Percentiles rank a stretch among this genome's conserved stretches.
phyloP scores from a whole-genome alignment of 2,888 invertebrate genomes.

The Lamproptera curius region DNA sequence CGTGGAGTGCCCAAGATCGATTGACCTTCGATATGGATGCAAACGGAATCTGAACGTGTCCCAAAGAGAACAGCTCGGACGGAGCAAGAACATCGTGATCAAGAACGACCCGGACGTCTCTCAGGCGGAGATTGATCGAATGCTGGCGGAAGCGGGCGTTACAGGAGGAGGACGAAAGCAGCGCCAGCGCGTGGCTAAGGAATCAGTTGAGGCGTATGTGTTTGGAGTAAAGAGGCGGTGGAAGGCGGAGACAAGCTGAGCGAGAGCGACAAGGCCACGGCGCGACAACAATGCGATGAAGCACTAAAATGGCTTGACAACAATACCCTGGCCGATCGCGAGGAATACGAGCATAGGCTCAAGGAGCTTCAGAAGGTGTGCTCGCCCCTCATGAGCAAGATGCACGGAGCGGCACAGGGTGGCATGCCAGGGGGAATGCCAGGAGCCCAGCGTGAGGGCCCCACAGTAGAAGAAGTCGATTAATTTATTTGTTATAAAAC shows the following conservation, averaged over 20 bases:
- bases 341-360: constrained; percentile 79
- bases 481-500: not conserved
- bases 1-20: constrained; percentile 83
- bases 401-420: constrained; percentile 11
- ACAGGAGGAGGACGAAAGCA: constrained; percentile 85
- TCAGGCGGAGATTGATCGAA: constrained; percentile 85
- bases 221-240: constrained; percentile 83
- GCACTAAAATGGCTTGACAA: constrained; percentile 84
- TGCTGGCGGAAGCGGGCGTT: constrained; percentile 83
- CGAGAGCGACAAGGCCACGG: constrained; percentile 79
- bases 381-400: constrained; percentile 74
- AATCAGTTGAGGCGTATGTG: constrained; percentile 84
- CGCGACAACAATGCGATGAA: constrained; percentile 74
- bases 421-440: constrained; percentile 6
- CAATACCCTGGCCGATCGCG: constrained; percentile 80
- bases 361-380: constrained; percentile 78
- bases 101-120: constrained; percentile 86
- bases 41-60: constrained; percentile 79
- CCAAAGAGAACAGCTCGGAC: constrained; percentile 77
- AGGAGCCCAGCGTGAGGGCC: constrained; percentile 7
- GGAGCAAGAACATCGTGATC: constrained; percentile 83
- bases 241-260: constrained; percentile 79
- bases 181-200: constrained; percentile 81
- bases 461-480: constrained; percentile 14
- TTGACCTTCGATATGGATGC: constrained; percentile 86